Evolutionary conservation across 2,113 vertebrate species (phyloP), one percentile per base, ranked within the genome.

Genomic region (Plotosus lineatus): DNA sequence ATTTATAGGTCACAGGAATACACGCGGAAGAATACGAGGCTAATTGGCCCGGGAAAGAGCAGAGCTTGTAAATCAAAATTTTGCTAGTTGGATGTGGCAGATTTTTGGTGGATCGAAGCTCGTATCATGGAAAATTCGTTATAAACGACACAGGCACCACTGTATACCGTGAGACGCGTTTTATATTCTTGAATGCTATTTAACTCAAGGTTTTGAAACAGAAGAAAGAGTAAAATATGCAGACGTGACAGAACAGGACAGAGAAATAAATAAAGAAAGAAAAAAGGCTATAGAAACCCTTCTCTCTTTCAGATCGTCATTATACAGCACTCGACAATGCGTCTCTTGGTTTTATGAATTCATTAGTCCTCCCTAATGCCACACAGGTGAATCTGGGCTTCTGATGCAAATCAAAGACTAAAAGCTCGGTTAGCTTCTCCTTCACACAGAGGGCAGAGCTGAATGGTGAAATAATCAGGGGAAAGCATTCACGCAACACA

Each of bases 391-490:
- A 50, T 42, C 26, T 56, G 48, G 12, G 69, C 38, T 79, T 75
- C 82, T 63, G 69, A 79, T 79, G 82, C 77, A 83, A 83, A 79
- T 83, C 68, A 79, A 75, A 61, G 38, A 53, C 33, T 75, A 75
- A 81, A 75, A 75, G 72, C 79, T 66, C 79, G 38, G 46, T 55
- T 83, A 50, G 26, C 33, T 44, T 83, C 78, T 69, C 68, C 48
- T 6, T 84, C 75, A 68, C 9, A 75, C 81, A 80, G 77, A 89
- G 88, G 88, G 77, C 87, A 83, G 40, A 85, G 85, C 85, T 81
- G 87, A 86, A 89, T 88, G 87, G 79, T 79, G 88, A 87, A 79
- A 90, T 89, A 89, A 88, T 89, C 77, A 85, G 60, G 81, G 61
- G 82, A 84, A 84, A 85, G 86, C 79, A 80, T 87, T 82, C 83